These are phyloP conservation scores for Atherix ibis DNA, from an alignment of 2,888 invertebrate genomes.

Conservation along the genomic window DNA sequence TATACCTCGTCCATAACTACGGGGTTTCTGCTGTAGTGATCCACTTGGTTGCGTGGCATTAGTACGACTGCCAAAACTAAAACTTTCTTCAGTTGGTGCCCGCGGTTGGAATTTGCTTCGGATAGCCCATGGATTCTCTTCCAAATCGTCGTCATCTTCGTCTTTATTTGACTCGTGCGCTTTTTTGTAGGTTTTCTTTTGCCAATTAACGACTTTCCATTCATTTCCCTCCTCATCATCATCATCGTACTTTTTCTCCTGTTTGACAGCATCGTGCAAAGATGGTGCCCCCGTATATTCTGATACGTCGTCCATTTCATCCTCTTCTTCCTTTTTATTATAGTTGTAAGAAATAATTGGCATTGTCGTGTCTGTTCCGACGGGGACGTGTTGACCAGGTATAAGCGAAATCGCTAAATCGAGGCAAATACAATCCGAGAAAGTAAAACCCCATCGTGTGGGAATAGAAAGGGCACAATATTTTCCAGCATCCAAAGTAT, in stretches of 20 bases:
- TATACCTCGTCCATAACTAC: no score
- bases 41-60: no score
- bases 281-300: constrained; percentile 1
- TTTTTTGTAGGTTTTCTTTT: constrained; percentile 1
- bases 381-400: constrained; percentile 33
- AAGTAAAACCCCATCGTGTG: constrained; percentile 30
- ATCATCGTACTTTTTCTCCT: constrained; percentile 4
- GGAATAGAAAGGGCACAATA: constrained; percentile 34
- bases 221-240: constrained; percentile 1
- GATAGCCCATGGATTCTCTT: constrained; percentile 6
- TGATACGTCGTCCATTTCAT: not conserved
- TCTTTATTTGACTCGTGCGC: not conserved
- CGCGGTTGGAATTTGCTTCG: constrained; percentile 5
- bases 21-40: no score
- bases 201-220: not conserved
- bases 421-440: constrained; percentile 33
- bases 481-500: constrained; percentile 22
- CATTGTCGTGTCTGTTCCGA: constrained; percentile 12
- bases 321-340: constrained; percentile 1
- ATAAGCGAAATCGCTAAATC: constrained; percentile 29
- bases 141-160: constrained; percentile 3
- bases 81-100: constrained; percentile 5
- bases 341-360: not conserved
- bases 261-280: not conserved
- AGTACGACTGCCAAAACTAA: constrained; percentile 7